Percentiles rank a stretch among this genome's conserved stretches.
Evolutionary conservation across 2,888 invertebrate species (phyloP).

Genomic region (Drosophila acutilabella): DNA sequence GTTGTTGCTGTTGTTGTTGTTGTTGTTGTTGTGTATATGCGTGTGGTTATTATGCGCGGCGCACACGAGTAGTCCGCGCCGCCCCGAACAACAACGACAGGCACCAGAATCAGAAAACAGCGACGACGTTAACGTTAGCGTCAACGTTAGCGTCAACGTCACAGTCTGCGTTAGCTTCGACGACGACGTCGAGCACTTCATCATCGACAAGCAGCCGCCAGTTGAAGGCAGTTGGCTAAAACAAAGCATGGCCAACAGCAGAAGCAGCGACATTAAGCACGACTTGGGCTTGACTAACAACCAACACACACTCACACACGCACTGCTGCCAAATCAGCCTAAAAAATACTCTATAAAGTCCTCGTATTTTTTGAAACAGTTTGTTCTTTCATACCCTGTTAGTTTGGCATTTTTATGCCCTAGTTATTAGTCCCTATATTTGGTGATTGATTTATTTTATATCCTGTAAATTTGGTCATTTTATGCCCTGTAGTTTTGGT

Average conservation of each 20-base stretch:
- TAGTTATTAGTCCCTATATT: too few relatives aligned
- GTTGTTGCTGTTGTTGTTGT: constrained; percentile 26
- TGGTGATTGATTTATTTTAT: too few relatives aligned
- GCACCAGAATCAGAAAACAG: neutral
- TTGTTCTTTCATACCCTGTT: too few relatives aligned
- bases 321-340: too few relatives aligned
- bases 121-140: constrained; percentile 5
- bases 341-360: too few relatives aligned
- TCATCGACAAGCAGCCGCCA: constrained; percentile 69
- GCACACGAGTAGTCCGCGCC: constrained; percentile 53
- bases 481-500: too few relatives aligned
- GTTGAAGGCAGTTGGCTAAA: constrained; percentile 65
- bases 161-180: constrained; percentile 10
- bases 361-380: too few relatives aligned
- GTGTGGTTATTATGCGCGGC: constrained; percentile 75
- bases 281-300: constrained; percentile 15
- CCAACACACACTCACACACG: too few relatives aligned
- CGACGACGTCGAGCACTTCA: constrained; percentile 65
- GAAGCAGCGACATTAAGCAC: constrained; percentile 10
- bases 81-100: constrained; percentile 48
- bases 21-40: constrained; percentile 51
- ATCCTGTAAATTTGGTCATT: too few relatives aligned
- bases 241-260: constrained; percentile 59
- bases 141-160: constrained; percentile 9
- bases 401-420: too few relatives aligned